Evolutionary conservation across 2,888 invertebrate species (phyloP).

Genomic region (Digitonthophagus gazella): DNA sequence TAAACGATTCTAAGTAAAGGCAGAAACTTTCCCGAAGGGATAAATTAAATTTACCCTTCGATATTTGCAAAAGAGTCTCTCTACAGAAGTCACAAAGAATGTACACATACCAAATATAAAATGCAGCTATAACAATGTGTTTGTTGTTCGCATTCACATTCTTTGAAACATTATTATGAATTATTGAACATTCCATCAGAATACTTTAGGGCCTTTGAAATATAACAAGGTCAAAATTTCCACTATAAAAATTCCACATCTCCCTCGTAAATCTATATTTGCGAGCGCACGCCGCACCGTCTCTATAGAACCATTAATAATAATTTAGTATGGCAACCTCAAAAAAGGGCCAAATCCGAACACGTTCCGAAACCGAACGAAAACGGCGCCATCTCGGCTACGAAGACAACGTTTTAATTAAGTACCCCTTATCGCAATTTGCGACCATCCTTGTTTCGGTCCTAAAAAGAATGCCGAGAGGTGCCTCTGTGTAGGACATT

Average conservation of each 20-base stretch:
- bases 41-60: too few relatives aligned
- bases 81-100: too few relatives aligned
- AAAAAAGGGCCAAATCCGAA: not conserved
- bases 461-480: not conserved
- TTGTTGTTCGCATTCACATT: too few relatives aligned
- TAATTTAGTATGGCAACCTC: not conserved
- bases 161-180: too few relatives aligned
- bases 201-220: too few relatives aligned
- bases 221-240: not conserved
- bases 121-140: too few relatives aligned
- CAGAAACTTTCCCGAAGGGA: too few relatives aligned
- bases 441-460: not conserved
- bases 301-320: not conserved
- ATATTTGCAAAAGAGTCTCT: too few relatives aligned
- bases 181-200: too few relatives aligned
- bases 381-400: not conserved
- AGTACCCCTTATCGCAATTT: not conserved
- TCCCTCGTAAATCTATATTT: not conserved
- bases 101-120: too few relatives aligned
- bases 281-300: not conserved
- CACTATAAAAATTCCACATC: not conserved
- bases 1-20: too few relatives aligned
- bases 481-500: not conserved
- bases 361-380: not conserved
- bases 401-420: not conserved